Conservation (phyloP, 2,797 vertebrate genomes). For the Danio aesculapii region DNA sequence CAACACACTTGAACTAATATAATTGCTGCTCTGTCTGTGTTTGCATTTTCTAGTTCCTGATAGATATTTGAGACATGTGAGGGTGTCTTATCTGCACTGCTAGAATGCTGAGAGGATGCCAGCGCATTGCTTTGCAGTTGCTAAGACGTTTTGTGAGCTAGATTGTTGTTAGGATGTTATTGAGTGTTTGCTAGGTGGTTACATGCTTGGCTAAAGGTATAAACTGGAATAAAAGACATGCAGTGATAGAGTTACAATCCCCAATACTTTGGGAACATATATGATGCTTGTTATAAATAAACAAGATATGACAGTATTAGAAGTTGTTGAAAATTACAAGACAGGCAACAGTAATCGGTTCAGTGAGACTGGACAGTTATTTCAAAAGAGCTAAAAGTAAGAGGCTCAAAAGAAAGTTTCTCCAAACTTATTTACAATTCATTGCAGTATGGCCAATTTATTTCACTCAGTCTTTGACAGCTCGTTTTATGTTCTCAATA, state of each 20-base stretch:
- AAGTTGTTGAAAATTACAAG: neutral
- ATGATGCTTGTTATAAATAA: neutral
- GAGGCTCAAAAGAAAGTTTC: neutral
- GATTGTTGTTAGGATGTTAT: neutral
- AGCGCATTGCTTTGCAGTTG: neutral
- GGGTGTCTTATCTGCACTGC: neutral
- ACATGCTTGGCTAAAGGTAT: neutral
- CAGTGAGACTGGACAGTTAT: neutral
- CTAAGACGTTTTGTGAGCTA: neutral
- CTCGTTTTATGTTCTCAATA: constrained; percentile 36
- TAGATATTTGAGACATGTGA: neutral
- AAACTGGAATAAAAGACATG: neutral
- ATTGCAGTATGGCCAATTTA: constrained; percentile 15
- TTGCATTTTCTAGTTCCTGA: neutral
- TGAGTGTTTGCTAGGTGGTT: neutral
- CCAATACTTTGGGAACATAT: neutral
- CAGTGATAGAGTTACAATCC: neutral
- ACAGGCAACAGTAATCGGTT: constrained; percentile 1
- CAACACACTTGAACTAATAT: no score
- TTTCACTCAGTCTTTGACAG: constrained; percentile 26
- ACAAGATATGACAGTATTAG: neutral
- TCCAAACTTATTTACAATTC: constrained; percentile 26
- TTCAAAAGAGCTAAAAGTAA: constrained; percentile 34
- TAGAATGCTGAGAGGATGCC: neutral
- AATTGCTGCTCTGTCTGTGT: no score